Conservation (phyloP, 2,113 vertebrate genomes). For the Oreotrochilus melanogaster region DNA sequence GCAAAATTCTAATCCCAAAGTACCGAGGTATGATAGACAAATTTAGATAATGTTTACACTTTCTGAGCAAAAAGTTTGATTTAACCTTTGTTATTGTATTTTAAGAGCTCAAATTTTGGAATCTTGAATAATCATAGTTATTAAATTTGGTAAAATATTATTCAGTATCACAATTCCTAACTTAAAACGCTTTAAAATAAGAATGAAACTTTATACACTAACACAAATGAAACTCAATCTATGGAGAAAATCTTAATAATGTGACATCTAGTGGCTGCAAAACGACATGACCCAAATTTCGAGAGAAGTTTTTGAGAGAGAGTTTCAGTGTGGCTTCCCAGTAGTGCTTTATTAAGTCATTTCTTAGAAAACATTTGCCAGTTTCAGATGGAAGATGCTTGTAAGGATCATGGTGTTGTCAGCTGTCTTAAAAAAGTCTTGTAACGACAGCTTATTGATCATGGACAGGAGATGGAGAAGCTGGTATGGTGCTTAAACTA, state of each 20-base stretch:
- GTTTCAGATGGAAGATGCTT: background rate
- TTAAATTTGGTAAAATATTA: background rate
- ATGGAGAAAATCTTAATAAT: background rate
- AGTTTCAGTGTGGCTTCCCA: background rate
- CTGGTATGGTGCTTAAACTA: too few species aligned
- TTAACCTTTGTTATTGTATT: background rate
- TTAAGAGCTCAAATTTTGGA: background rate
- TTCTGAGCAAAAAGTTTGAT: background rate
- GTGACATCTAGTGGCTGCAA: conserved; percentile 20
- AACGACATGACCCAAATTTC: background rate
- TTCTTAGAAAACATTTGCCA: background rate
- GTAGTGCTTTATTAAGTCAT: background rate
- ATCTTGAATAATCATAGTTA: background rate
- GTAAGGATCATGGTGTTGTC: background rate
- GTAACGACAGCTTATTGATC: background rate
- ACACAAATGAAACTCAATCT: background rate
- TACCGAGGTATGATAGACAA: background rate
- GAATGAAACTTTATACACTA: background rate
- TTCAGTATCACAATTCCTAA: background rate
- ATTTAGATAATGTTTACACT: background rate
- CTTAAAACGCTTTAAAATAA: background rate
- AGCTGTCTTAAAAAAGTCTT: background rate
- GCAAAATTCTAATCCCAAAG: background rate
- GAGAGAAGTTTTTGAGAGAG: too few species aligned
- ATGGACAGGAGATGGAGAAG: background rate